Percentiles rank a stretch among this genome's conserved stretches.
Conservation (phyloP, 2,113 vertebrate species). For the Phoxinus phoxinus region DNA sequence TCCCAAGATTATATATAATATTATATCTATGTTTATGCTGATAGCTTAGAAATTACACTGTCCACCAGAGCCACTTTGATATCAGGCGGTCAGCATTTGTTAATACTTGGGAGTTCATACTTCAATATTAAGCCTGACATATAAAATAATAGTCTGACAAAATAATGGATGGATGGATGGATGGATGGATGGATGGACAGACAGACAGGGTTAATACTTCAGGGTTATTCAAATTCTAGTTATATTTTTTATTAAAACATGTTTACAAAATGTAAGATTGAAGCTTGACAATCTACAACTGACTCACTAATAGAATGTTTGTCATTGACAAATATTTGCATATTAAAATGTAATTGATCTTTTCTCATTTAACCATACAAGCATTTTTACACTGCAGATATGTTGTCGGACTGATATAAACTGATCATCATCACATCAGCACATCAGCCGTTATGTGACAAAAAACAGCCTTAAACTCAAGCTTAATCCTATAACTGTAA, state of each 20-base stretch:
- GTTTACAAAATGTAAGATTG: neutral
- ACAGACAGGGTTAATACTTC: neutral
- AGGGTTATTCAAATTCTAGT: neutral
- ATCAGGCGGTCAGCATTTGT: too few species aligned
- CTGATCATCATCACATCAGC: neutral
- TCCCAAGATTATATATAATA: too few species aligned
- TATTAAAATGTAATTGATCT: neutral
- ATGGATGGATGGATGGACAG: too few species aligned
- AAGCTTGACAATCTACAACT: neutral
- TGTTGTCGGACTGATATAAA: neutral
- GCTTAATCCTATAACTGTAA: neutral
- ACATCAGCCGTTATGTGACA: neutral
- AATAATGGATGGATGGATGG: accelerated
- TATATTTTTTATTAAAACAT: neutral
- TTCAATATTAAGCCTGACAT: too few species aligned
- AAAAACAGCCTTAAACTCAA: neutral
- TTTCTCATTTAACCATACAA: neutral
- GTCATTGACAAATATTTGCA: neutral
- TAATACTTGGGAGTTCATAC: too few species aligned
- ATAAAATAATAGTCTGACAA: too few species aligned
- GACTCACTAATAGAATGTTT: neutral
- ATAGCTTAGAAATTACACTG: too few species aligned
- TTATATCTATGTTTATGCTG: too few species aligned
- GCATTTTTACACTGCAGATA: neutral
- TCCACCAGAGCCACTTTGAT: too few species aligned